phyloP scores from a whole-genome alignment of 2,113 vertebrate genomes.

The Nannospalax galili region DNA sequence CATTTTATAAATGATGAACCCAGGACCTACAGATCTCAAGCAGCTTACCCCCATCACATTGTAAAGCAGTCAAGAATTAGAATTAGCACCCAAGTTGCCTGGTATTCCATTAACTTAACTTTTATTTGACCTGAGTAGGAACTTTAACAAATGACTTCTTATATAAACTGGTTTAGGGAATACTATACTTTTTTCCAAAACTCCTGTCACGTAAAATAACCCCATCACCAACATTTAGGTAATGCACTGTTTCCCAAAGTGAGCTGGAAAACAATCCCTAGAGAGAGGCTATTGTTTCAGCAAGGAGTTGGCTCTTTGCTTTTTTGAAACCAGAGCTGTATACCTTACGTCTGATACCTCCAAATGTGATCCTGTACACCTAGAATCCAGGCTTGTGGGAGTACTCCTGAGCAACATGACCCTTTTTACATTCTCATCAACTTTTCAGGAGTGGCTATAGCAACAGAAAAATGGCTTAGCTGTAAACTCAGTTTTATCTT shows the following conservation, averaged over 20 bases:
- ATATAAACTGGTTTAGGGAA: background rate
- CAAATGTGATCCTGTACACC: background rate
- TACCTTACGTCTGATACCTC: constrained; percentile 4
- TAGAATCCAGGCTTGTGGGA: background rate
- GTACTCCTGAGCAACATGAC: background rate
- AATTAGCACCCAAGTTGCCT: background rate
- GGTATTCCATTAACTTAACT: background rate
- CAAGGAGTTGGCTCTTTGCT: background rate
- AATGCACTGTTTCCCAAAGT: background rate
- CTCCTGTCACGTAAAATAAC: constrained; percentile 16
- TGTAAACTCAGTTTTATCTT: background rate
- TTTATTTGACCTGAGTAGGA: constrained; percentile 43
- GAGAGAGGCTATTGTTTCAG: background rate
- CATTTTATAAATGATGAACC: constrained; percentile 28
- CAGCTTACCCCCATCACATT: background rate
- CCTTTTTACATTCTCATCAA: constrained; percentile 1
- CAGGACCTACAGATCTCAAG: constrained; percentile 18
- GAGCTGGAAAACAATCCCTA: background rate
- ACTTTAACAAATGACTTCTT: constrained; percentile 7
- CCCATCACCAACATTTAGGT: constrained; percentile 19
- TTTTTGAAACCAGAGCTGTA: background rate
- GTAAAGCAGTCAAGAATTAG: background rate
- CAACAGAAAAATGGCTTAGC: constrained; percentile 3
- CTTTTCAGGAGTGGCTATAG: background rate
- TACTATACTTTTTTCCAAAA: constrained; percentile 17